These are phyloP conservation scores for Apostichopus californicus DNA, from an alignment of 35 echinoderm and acorn worm genomes.

Conservation along the genomic window DNA sequence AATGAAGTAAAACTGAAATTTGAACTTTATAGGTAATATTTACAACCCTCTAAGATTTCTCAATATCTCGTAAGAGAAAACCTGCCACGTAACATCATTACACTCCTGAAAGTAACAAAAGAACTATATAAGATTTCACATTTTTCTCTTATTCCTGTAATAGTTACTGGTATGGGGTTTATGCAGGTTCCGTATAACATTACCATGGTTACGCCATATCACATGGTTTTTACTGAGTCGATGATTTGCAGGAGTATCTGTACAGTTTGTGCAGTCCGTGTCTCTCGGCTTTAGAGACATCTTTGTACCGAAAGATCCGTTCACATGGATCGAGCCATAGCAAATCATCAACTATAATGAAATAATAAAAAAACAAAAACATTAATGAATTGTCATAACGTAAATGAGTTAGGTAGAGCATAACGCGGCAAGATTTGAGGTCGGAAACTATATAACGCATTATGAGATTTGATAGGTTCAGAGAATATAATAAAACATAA, in stretches of 20 bases:
- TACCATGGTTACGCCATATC: neutral
- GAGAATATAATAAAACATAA: too few species aligned
- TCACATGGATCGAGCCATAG: neutral
- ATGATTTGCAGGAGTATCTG: neutral
- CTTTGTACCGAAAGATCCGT: neutral
- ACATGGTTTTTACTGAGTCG: neutral
- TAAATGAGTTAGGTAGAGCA: too few species aligned
- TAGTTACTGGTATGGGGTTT: neutral
- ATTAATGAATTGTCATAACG: neutral
- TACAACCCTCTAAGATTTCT: too few species aligned
- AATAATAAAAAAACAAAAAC: neutral
- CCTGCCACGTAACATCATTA: too few species aligned
- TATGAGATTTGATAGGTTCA: too few species aligned
- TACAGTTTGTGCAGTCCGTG: neutral
- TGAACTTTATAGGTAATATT: too few species aligned
- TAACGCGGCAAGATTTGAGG: too few species aligned
- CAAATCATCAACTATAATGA: constrained; percentile 3
- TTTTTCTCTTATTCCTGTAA: neutral
- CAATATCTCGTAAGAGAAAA: too few species aligned
- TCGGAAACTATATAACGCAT: too few species aligned
- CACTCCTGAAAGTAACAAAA: too few species aligned
- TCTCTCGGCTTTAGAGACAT: neutral
- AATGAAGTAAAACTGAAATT: too few species aligned
- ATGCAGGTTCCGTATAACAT: neutral
- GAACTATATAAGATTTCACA: neutral